Conservation (phyloP, 2,888 invertebrate species). For the Euphydryas editha region DNA sequence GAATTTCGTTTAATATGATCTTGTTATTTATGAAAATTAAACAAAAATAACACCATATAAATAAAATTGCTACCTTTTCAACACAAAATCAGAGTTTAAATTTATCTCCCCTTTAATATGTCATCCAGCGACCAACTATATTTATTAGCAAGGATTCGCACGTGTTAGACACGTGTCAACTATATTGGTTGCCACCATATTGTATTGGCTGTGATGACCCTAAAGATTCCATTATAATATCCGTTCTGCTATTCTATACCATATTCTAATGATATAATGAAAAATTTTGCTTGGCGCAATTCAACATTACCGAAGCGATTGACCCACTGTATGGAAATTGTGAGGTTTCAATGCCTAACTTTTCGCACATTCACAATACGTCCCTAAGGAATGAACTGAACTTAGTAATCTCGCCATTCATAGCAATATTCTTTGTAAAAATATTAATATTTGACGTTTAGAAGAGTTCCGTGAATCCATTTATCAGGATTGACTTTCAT, state of each 20-base stretch:
- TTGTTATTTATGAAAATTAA: not conserved
- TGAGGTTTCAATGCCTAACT: conserved; percentile 36
- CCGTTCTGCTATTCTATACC: conserved; percentile 11
- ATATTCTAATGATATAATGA: conserved; percentile 5
- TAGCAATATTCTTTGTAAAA: conserved; percentile 20
- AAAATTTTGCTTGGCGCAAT: conserved; percentile 20
- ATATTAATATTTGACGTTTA: conserved; percentile 22
- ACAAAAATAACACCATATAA: not conserved
- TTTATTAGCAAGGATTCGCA: conserved; percentile 43
- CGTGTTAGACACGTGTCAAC: conserved; percentile 46
- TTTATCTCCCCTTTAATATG: conserved; percentile 23
- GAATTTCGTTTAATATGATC: no score
- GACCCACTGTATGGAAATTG: conserved; percentile 34
- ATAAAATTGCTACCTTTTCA: conserved; percentile 14
- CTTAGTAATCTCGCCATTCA: conserved; percentile 40
- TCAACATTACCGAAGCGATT: conserved; percentile 13
- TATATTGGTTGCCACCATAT: conserved; percentile 43
- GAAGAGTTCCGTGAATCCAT: conserved; percentile 7
- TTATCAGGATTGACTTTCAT: conserved; percentile 4
- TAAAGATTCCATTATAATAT: conserved; percentile 2
- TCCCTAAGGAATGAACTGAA: conserved; percentile 38
- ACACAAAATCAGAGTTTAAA: conserved; percentile 19
- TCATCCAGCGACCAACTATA: conserved; percentile 27
- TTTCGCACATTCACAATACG: conserved; percentile 38
- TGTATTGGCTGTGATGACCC: conserved; percentile 19